Conservation (phyloP, 1,140 invertebrate genomes). For the Trachymyrmex cornetzi region DNA sequence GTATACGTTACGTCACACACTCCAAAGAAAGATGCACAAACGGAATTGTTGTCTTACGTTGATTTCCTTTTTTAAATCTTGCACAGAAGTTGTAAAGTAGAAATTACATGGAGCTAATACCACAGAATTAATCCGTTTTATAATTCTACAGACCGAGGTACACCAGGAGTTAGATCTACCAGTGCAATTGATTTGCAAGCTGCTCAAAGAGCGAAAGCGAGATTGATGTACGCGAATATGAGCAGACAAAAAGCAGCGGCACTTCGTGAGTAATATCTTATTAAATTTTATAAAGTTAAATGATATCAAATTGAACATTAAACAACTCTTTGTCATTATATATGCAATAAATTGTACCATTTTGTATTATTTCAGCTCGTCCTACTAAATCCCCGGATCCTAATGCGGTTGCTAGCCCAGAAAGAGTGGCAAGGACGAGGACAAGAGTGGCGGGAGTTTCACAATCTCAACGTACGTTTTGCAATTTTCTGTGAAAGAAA, state of each 20-base stretch:
- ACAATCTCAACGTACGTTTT: constrained; percentile 95
- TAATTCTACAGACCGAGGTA: constrained; percentile 81
- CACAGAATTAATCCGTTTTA: constrained; percentile 11
- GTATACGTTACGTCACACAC: constrained; percentile 41
- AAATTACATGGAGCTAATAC: background rate
- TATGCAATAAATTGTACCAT: background rate
- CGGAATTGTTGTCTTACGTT: background rate
- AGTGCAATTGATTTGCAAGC: constrained; percentile 97
- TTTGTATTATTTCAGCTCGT: constrained; percentile 86
- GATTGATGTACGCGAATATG: constrained; percentile 93
- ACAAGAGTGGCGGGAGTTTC: constrained; percentile 91
- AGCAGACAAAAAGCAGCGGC: constrained; percentile 92
- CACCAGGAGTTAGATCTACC: constrained; percentile 91
- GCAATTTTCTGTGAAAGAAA: constrained; percentile 6
- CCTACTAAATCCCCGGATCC: constrained; percentile 87
- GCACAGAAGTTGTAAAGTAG: constrained; percentile 26
- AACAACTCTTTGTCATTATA: background rate
- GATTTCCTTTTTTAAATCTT: background rate
- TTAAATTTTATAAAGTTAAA: background rate
- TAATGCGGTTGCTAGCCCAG: constrained; percentile 87
- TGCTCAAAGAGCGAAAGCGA: constrained; percentile 93
- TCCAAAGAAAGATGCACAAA: constrained; percentile 50
- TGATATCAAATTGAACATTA: background rate
- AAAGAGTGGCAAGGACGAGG: constrained; percentile 89
- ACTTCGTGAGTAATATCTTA: constrained; percentile 89